These are phyloP conservation scores for Hyposoter dolosus DNA, from an alignment of 2,888 invertebrate species.

Conservation along the genomic window DNA sequence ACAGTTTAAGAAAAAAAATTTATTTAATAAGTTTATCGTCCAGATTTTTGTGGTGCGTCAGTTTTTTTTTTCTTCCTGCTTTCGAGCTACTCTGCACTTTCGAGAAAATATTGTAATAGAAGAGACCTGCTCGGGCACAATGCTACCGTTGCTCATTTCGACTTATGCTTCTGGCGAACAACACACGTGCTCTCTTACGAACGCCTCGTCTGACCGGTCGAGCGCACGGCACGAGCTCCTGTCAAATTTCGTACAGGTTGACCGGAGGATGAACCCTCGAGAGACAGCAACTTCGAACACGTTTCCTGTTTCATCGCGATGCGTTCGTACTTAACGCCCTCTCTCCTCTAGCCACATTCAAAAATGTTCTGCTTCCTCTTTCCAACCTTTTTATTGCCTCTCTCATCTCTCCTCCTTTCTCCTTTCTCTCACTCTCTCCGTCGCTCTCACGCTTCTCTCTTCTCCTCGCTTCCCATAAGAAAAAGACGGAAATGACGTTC, in stretches of 20 bases:
- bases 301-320: conserved; percentile 67
- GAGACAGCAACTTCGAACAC: conserved; percentile 48
- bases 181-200: conserved; percentile 5
- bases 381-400: conserved; percentile 50
- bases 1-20: background rate
- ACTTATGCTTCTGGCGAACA: background rate
- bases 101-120: background rate
- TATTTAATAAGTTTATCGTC: conserved; percentile 33
- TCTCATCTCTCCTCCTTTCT: conserved; percentile 62
- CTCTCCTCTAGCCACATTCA: background rate
- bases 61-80: background rate
- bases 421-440: conserved; percentile 45
- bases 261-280: conserved; percentile 27
- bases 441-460: conserved; percentile 18
- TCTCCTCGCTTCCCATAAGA: conserved; percentile 57
- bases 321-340: conserved; percentile 56
- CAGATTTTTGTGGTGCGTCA: background rate
- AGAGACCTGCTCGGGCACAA: conserved; percentile 42
- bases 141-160: background rate
- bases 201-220: conserved; percentile 14
- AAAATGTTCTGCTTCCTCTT: conserved; percentile 42
- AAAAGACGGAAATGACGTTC: conserved; percentile 78
- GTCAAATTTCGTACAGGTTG: conserved; percentile 53
- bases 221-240: background rate
- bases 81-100: conserved; percentile 24